phyloP scores from a whole-genome alignment of 2,797 vertebrate genomes.

The Siniperca scherzeri region DNA sequence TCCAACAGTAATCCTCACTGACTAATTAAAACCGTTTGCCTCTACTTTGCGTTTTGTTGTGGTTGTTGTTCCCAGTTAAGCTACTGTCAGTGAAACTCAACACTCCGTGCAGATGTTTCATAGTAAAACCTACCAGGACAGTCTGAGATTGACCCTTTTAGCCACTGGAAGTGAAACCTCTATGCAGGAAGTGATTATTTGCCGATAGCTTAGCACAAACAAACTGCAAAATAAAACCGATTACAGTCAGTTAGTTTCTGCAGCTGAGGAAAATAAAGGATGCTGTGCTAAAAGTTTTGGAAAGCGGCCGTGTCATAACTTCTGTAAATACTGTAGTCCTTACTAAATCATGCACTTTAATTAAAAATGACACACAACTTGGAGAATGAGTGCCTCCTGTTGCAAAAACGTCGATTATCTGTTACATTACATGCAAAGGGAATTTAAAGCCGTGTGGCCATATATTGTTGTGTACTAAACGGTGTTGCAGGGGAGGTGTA shows the following conservation, averaged over 20 bases:
- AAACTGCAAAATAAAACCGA: neutral
- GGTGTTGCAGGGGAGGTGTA: constrained; percentile 78
- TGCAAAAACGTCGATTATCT: neutral
- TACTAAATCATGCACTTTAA: neutral
- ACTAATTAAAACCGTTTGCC: neutral
- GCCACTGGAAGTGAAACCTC: neutral
- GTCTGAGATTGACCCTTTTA: neutral
- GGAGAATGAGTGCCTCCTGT: neutral
- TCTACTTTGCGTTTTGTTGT: neutral
- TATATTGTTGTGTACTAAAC: neutral
- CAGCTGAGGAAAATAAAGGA: too few species aligned
- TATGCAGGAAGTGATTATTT: neutral
- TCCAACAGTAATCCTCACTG: neutral
- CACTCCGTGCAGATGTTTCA: neutral
- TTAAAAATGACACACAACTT: neutral
- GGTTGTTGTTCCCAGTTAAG: neutral
- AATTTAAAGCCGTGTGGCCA: neutral
- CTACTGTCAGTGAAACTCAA: neutral
- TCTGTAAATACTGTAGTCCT: neutral
- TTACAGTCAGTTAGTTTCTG: neutral
- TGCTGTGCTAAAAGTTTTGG: neutral
- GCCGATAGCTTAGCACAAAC: neutral
- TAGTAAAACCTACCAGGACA: neutral
- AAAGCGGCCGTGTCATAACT: neutral
- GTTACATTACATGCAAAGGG: neutral